Base-by-base conservation (phyloP, 1,140 invertebrate genomes). In the Wiebesia pumilae region DNA sequence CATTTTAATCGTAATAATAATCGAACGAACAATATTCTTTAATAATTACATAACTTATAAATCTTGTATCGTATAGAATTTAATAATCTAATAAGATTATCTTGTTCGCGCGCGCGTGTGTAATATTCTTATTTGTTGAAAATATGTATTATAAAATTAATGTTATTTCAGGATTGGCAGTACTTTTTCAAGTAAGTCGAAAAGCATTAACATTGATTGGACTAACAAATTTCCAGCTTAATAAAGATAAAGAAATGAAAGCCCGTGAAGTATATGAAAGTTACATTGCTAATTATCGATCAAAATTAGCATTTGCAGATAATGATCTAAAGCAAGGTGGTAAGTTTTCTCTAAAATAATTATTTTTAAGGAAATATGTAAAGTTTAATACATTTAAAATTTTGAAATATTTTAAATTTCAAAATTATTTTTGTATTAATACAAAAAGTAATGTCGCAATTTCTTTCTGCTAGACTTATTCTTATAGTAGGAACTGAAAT, bases 221-320 rank as follows among this genome's bases (percentile, higher is more conserved):
- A 35, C 89, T 91, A 87, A 92, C 90, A 21, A 90, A 89, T 58
- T 88, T 93, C n/a, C 89, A 91, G 14, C 77, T 93, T 6, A 88
- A 88, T 21, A 73, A 88, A 38, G 91, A 91, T 9, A 91, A 89
- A 33, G 88, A 91, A 69, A 88, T 90, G 7, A 88, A 77, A 65
- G 92, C 92, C 0, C 89, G 79, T 79, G 89, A 93, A 80, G n/a
- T 91, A 3, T 93, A 93, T 43, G 90, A 93, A 77, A 91, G 54
- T 86, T 93, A 93, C 14, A 81, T 94, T 12, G 89, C 91, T 0
- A 84, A 93, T 84, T 91, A 91, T 85, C 89, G 69, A 67, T 91
- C 92, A 3, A 90, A 89, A 62, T 73, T 90, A 7, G 88, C 88
- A 54, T 90, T 89, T 24, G 67, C 62, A 12, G 86, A 88, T 9